Conservation (phyloP, 2,797 vertebrate species). For the Psittacula derbiana region DNA sequence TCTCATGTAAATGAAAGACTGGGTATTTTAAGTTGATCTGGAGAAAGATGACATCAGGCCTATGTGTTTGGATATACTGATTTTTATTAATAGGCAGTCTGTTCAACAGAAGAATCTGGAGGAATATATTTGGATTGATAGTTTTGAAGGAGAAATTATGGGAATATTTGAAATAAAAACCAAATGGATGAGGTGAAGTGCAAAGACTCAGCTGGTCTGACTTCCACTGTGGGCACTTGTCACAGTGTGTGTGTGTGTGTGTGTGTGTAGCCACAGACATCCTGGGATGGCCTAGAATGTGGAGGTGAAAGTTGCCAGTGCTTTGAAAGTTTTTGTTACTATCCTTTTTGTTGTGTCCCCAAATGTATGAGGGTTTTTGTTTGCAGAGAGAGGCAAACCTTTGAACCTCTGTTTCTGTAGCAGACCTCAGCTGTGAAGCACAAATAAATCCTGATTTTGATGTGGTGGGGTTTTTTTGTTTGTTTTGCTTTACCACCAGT, state of each 20-base stretch:
- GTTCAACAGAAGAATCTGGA: background rate
- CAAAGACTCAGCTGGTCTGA: background rate
- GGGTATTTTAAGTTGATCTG: background rate
- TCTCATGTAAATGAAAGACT: background rate
- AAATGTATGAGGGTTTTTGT: background rate
- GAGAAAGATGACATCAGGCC: slow-evolving; percentile 7
- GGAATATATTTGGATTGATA: background rate
- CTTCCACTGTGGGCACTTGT: background rate
- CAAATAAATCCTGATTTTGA: background rate
- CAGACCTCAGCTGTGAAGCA: background rate
- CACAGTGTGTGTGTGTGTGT: background rate
- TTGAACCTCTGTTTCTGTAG: background rate
- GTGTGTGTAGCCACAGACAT: background rate
- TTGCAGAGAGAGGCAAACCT: background rate
- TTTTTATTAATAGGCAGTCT: background rate
- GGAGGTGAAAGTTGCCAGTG: background rate
- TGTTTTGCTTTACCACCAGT: background rate
- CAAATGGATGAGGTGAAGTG: background rate
- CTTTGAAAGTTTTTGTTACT: slow-evolving; percentile 2
- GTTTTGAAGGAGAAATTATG: background rate
- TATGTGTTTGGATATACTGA: background rate
- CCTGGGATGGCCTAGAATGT: background rate
- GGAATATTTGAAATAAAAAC: background rate
- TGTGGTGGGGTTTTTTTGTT: background rate
- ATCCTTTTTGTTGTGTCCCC: background rate